Base-by-base conservation (phyloP, 2,888 invertebrate genomes). In the Uropetala carovei region DNA sequence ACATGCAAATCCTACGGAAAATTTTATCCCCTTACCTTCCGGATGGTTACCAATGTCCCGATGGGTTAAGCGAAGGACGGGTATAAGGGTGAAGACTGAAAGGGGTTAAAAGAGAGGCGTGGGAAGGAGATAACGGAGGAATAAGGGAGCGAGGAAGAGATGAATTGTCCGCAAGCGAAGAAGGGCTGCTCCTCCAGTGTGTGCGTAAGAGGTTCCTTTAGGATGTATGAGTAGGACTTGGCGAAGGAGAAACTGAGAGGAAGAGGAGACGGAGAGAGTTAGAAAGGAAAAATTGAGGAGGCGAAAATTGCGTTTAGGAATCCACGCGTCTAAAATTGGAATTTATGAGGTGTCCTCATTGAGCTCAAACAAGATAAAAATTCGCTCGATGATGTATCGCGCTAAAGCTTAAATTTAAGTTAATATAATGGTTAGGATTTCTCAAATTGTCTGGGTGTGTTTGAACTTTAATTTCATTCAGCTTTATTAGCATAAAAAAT, bases 301-400 rank as follows among this genome's bases (percentile, higher is more conserved):
- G 60, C 86, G 89, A 64, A 89, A 68, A 89, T 89, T 89, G 64
- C 89, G 18, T 89, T 89, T 68, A 43, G 68, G 89, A 64, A 89
- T 64, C 60, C 86, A 60, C 27, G 86, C 57, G 86, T 64, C 30
- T 86, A 86, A 86, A 60, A n/a, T 58, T 89, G 22, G n/a, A 43
- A 89, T 64, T 89, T 68, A 89, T 89, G 89, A 43, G n/a, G 89
- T 43, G 60, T n/a, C 89, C 59, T 89, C 64, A 89, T 89, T 89
- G 64, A 89, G 43, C 64, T 56, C 56, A 64, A 14, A 18, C 89
- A 14, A 89, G 64, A 89, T 10, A 60, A 60, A n/a, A 89, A n/a
- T 30, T 5, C 64, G 30, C 89, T 43, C 89, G 75, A 64, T 43
- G 86, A 86, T 43, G 27, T 27, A 89, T 64, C 64, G 43, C 43